A percentile compares a stretch with the other conserved stretches of the same genome.
phyloP scores from a whole-genome alignment of 30 jellyfish, hydroid and myxozoan species.

The Turritopsis rubra region DNA sequence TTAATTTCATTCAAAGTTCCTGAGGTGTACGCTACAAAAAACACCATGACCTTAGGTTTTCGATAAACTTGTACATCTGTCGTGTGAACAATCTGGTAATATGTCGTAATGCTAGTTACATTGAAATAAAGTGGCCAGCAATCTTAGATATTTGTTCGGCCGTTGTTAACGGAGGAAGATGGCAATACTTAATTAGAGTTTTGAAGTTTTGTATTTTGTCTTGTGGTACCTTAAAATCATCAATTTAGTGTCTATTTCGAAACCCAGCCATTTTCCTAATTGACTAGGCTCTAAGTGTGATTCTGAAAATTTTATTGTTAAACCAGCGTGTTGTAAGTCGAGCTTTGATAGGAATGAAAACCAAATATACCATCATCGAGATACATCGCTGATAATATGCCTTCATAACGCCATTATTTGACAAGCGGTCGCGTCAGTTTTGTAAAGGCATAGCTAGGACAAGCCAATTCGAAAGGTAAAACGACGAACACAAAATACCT shows the following conservation, averaged over 20 bases:
- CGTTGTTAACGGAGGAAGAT: neutral
- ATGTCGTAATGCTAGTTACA: neutral
- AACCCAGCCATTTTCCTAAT: conserved; percentile 6
- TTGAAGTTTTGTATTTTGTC: neutral
- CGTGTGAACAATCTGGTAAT: neutral
- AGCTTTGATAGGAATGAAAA: neutral
- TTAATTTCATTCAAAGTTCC: neutral
- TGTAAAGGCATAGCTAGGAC: conserved; percentile 3
- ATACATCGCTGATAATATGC: neutral
- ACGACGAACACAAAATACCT: conserved; percentile 3
- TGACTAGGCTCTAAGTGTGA: neutral
- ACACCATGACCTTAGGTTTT: neutral
- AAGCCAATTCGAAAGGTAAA: neutral
- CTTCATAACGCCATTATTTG: neutral
- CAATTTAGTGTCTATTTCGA: neutral
- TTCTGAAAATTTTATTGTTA: neutral
- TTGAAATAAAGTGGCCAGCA: conserved; percentile 5
- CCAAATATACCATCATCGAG: conserved; percentile 4
- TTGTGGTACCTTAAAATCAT: conserved; percentile 11
- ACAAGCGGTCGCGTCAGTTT: conserved; percentile 1
- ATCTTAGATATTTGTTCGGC: conserved; percentile 5
- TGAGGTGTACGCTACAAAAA: neutral
- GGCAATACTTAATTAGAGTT: neutral
- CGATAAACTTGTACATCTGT: neutral
- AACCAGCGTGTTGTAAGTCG: neutral